A percentile compares a stretch with the other conserved stretches of the same genome.
phyloP scores from a whole-genome alignment of 1,140 invertebrate genomes.

The Pogonomyrmex barbatus region DNA sequence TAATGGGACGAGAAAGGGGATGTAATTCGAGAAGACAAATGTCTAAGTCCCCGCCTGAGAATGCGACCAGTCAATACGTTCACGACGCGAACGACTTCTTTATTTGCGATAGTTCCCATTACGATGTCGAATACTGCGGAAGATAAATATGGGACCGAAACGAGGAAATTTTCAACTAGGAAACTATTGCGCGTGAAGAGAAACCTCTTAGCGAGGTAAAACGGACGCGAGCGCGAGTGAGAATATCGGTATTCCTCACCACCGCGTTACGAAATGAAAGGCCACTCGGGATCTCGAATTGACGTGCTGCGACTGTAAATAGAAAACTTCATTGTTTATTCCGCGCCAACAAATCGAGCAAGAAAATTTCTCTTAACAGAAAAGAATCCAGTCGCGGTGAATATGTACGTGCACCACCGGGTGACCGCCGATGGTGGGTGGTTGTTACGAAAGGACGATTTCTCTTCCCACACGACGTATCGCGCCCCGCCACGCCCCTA shows the following conservation, averaged over 20 bases:
- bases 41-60: slow-evolving; percentile 37
- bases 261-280: slow-evolving; percentile 39
- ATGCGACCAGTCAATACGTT: slow-evolving; percentile 50
- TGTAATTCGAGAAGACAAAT: slow-evolving; percentile 64
- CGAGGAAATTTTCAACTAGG: slow-evolving; percentile 50
- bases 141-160: slow-evolving; percentile 50
- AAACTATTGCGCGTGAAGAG: slow-evolving; percentile 40
- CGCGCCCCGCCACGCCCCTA: slow-evolving; percentile 69
- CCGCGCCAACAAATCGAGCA: slow-evolving; percentile 43
- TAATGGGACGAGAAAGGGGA: slow-evolving; percentile 44
- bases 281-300: slow-evolving; percentile 35
- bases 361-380: slow-evolving; percentile 63
- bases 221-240: background rate
- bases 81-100: slow-evolving; percentile 53
- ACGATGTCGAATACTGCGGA: slow-evolving; percentile 48
- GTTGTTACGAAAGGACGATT: slow-evolving; percentile 75
- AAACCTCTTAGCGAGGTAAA: background rate
- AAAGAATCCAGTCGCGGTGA: slow-evolving; percentile 27
- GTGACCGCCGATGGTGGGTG: slow-evolving; percentile 32
- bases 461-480: slow-evolving; percentile 74
- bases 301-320: slow-evolving; percentile 58
- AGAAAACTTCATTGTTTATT: slow-evolving; percentile 69
- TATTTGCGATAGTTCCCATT: slow-evolving; percentile 65
- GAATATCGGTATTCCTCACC: slow-evolving; percentile 45
- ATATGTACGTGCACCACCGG: slow-evolving; percentile 9